phyloP scores from a whole-genome alignment of 2,113 vertebrate species.

The Amphiprion ocellaris region DNA sequence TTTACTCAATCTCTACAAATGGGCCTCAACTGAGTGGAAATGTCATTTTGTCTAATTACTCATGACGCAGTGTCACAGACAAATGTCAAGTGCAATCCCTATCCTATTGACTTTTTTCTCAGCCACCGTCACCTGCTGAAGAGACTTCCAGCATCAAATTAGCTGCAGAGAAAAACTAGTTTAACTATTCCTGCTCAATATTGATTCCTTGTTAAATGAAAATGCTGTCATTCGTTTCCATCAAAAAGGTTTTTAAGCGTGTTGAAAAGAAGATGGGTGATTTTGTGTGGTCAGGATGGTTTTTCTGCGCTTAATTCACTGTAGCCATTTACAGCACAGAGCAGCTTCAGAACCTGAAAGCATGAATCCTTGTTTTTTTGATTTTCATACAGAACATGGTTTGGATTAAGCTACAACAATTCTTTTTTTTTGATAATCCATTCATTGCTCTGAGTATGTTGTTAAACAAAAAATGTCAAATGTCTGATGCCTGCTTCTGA shows the following conservation, averaged over 20 bases:
- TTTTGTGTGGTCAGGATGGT: not conserved
- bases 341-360: not conserved
- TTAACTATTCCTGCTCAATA: constrained; percentile 7
- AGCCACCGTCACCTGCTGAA: constrained; percentile 15
- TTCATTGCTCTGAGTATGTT: too few species aligned
- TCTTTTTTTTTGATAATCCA: too few species aligned
- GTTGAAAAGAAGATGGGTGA: constrained; percentile 6
- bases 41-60: constrained; percentile 55
- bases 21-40: constrained; percentile 45
- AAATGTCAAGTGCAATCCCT: constrained; percentile 60
- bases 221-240: constrained; percentile 15
- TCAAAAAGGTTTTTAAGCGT: not conserved
- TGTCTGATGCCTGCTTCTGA: too few species aligned
- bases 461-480: too few species aligned
- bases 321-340: not conserved
- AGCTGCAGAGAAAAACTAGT: constrained; percentile 8
- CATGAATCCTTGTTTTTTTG: not conserved
- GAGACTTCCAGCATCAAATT: constrained; percentile 15
- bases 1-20: constrained; percentile 6
- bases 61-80: constrained; percentile 25
- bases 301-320: constrained; percentile 1
- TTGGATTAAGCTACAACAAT: not conserved
- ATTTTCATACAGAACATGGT: not conserved
- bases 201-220: constrained; percentile 11
- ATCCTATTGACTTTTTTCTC: constrained; percentile 54